These are phyloP conservation scores for Ophion obscuratus DNA, from an alignment of 2,888 invertebrate species.

Conservation along the genomic window DNA sequence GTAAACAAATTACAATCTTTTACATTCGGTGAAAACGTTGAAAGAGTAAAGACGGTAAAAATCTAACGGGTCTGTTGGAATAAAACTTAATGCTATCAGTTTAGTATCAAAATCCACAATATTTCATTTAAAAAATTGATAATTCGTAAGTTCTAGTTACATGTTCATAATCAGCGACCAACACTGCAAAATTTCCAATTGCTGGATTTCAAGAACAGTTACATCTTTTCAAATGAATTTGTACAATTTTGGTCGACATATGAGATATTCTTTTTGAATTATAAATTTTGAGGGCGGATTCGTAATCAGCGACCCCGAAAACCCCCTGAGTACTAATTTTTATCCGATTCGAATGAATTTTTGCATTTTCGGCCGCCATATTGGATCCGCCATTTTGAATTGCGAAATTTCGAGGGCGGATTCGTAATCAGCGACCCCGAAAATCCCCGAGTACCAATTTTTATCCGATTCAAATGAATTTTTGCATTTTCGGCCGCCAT, in stretches of 20 bases:
- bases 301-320: constrained; percentile 2
- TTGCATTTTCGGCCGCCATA: too few species aligned
- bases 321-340: too few species aligned
- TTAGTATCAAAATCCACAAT: constrained; percentile 8
- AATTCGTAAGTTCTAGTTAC: constrained; percentile 18
- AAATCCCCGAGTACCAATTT: too few species aligned
- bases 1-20: constrained; percentile 19
- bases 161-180: constrained; percentile 18
- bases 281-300: constrained; percentile 34
- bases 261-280: constrained; percentile 38
- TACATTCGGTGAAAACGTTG: constrained; percentile 22
- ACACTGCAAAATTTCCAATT: constrained; percentile 19
- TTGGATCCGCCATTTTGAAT: too few species aligned
- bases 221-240: constrained; percentile 38
- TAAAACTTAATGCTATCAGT: constrained; percentile 21
- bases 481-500: too few species aligned
- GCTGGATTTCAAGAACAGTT: constrained; percentile 36
- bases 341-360: too few species aligned
- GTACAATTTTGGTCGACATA: constrained; percentile 38
- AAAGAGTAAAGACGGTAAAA: constrained; percentile 12
- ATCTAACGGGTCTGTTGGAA: constrained; percentile 35
- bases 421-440: too few species aligned
- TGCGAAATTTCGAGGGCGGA: too few species aligned
- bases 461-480: too few species aligned
- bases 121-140: neutral